Base-by-base conservation (phyloP, 2,888 invertebrate genomes). In the Tipula confusa region DNA sequence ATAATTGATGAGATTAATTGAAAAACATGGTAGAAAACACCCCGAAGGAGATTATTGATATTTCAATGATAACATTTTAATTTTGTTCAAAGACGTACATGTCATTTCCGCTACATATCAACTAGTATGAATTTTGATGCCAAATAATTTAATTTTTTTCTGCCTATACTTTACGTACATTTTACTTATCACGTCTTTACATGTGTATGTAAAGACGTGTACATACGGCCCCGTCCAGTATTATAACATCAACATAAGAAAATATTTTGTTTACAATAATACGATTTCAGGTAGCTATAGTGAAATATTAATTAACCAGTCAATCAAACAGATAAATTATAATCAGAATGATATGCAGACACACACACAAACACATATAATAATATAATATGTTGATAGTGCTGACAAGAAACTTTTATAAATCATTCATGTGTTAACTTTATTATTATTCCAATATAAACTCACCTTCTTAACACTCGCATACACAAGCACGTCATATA, bases 261-360 rank as follows among this genome's bases (percentile, higher is more conserved):
- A 43, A 43, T 48, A 48, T 48, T 31, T 3, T 31, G 6, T 5
- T 1, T 48, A 24, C 9, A 48, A n/a, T n/a, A n/a, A n/a, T n/a
- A n/a, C n/a, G n/a, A n/a, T n/a, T n/a, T 18, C 18, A 48, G 64
- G 24, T 64, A 64, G 64, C 64, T 24, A n/a, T n/a, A 64, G 64
- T 64, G 24, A 64, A 64, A 64, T 64, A 64, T 64, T 64, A 64
- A 64, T 64, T 64, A 64, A 64, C 18, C 24, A 64, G 64, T 64
- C 64, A 64, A 64, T 64, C 64, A 64, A 64, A 64, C 64, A 64
- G 64, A 64, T 64, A 64, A 64, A 64, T 64, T 64, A 64, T 64
- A 24, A 64, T 64, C 64, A 15, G 43, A 15, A 15, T 43, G 43
- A 43, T 15, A 15, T 43, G 15, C n/a, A 9, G 15, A 43, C 15